Evolutionary conservation across 2,113 vertebrate species (phyloP).

Genomic region (Ailuropoda melanoleuca): DNA sequence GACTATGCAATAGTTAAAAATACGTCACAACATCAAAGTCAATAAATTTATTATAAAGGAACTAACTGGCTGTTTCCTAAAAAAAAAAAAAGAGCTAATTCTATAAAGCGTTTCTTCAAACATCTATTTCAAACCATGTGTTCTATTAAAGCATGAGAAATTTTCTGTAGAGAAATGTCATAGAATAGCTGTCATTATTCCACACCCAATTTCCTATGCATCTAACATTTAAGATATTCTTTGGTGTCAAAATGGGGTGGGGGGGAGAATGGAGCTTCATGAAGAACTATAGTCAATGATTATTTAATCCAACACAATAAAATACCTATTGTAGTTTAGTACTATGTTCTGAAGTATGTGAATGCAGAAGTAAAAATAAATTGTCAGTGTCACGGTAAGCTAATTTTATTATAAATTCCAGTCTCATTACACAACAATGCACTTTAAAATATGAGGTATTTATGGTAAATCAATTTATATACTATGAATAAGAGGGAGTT

Average conservation of each 20-base stretch:
- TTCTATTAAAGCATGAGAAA: not conserved
- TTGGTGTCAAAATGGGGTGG: not conserved
- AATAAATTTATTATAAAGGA: not conserved
- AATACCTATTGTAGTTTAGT: not conserved
- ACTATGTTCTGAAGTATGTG: not conserved
- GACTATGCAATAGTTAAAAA: slow-evolving; percentile 25
- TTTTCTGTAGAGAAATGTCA: not conserved
- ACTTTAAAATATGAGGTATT: slow-evolving; percentile 36
- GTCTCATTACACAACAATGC: slow-evolving; percentile 20
- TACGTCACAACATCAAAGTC: not conserved
- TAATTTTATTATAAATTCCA: slow-evolving; percentile 50
- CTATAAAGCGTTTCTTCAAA: slow-evolving; percentile 32
- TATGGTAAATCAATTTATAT: slow-evolving; percentile 54
- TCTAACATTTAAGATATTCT: not conserved
- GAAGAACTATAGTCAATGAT: not conserved
- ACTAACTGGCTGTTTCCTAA: not conserved
- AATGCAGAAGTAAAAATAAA: not conserved
- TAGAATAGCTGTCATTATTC: not conserved
- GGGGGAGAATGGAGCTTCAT: not conserved
- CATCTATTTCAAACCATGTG: slow-evolving; percentile 33
- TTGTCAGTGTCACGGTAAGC: not conserved
- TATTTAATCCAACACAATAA: not conserved
- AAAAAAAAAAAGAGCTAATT: slow-evolving; percentile 30
- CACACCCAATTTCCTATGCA: not conserved
- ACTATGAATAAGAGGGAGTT: not conserved